Conservation (phyloP, 1,140 invertebrate species). For the Drosophila eugracilis region DNA sequence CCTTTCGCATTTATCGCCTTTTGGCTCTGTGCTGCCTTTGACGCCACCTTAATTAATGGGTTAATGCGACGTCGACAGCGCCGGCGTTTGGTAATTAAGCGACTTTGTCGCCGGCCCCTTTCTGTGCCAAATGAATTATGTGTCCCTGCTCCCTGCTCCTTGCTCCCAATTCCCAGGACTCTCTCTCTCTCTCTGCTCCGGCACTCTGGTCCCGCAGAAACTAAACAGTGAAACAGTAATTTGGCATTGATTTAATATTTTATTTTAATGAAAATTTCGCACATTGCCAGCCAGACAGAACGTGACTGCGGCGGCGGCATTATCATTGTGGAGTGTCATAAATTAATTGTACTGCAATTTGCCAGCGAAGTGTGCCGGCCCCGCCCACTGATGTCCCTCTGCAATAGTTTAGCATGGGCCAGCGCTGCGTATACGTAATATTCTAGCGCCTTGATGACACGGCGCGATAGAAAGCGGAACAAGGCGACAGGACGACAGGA, state of each 20-base stretch:
- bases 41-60: conserved; percentile 83
- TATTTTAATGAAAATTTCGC: conserved; percentile 75
- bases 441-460: conserved; percentile 75
- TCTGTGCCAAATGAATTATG: conserved; percentile 80
- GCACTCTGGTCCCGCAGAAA: conserved; percentile 1
- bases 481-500: conserved; percentile 49
- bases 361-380: conserved; percentile 1
- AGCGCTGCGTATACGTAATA: conserved; percentile 73
- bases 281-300: conserved; percentile 34
- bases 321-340: conserved; percentile 61
- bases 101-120: conserved; percentile 76
- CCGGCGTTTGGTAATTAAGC: conserved; percentile 77
- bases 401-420: conserved; percentile 49
- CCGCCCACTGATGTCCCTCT: neutral
- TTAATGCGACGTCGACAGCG: conserved; percentile 73
- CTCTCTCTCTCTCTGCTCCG: too few species aligned
- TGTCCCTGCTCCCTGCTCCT: conserved; percentile 50
- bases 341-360: conserved; percentile 81
- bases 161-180: conserved; percentile 8
- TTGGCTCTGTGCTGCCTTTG: conserved; percentile 70
- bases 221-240: conserved; percentile 46
- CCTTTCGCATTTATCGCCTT: conserved; percentile 47
- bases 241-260: conserved; percentile 81
- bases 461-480: conserved; percentile 55
- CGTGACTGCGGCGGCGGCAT: conserved; percentile 57